phyloP scores from a whole-genome alignment of 2,113 vertebrate species.

The Scomber scombrus region DNA sequence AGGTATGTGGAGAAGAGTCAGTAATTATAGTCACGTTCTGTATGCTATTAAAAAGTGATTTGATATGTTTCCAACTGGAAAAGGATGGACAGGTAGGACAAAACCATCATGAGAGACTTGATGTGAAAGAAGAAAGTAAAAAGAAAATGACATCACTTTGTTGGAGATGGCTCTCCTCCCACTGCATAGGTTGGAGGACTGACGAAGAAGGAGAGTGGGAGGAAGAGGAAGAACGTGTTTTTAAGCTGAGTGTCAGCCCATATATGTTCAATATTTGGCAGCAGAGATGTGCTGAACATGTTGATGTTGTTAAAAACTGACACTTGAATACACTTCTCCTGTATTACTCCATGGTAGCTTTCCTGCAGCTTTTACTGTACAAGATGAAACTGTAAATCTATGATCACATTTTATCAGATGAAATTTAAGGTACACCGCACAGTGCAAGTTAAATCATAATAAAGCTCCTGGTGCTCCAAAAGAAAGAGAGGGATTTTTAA shows the following conservation, averaged over 20 bases:
- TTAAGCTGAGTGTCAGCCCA: constrained; percentile 49
- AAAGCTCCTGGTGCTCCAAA: not conserved
- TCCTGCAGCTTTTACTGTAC: constrained; percentile 30
- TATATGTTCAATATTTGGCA: constrained; percentile 54
- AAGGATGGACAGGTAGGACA: constrained; percentile 10
- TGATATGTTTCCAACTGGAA: constrained; percentile 33
- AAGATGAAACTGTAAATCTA: constrained; percentile 33
- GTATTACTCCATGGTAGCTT: constrained; percentile 20
- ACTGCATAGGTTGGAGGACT: constrained; percentile 40
- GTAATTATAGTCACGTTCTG: constrained; percentile 22
- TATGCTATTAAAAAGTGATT: constrained; percentile 23
- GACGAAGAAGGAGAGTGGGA: constrained; percentile 33
- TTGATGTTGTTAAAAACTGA: constrained; percentile 58
- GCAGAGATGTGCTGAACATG: constrained; percentile 28
- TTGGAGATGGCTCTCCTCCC: constrained; percentile 40
- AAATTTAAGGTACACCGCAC: constrained; percentile 31
- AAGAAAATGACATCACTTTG: constrained; percentile 19
- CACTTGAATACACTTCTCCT: constrained; percentile 39
- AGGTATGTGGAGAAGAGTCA: constrained; percentile 14
- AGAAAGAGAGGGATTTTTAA: constrained; percentile 25
- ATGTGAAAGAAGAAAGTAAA: constrained; percentile 23
- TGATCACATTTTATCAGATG: constrained; percentile 37
- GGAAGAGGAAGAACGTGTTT: constrained; percentile 50
- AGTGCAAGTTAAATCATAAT: constrained; percentile 22
- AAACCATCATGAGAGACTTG: not conserved